Conservation (phyloP, 2,888 invertebrate species). For the Micropterix aruncella region DNA sequence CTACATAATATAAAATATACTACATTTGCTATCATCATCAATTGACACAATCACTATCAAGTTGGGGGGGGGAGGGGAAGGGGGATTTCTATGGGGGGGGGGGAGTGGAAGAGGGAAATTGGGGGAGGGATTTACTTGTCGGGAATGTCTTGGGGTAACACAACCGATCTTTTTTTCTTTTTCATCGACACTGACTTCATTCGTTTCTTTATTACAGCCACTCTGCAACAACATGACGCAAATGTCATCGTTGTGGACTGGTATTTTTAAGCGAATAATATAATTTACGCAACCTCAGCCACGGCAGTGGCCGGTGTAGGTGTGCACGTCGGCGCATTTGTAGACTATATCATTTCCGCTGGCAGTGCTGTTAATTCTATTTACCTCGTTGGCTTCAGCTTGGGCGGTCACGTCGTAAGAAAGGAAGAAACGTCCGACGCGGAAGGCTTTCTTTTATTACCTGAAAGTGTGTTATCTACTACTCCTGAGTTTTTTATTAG, state of each 20-base stretch:
- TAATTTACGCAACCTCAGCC: background rate
- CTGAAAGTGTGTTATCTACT: no score
- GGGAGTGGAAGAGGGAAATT: no score
- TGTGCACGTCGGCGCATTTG: background rate
- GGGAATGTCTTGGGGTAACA: no score
- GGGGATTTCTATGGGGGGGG: no score
- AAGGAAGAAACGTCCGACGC: constrained; percentile 15
- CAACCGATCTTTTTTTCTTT: no score
- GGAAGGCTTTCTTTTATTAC: background rate
- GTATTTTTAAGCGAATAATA: constrained; percentile 9
- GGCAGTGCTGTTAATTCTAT: constrained; percentile 27
- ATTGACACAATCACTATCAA: no score
- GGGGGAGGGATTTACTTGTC: no score
- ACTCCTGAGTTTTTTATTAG: no score
- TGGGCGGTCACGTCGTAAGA: constrained; percentile 33
- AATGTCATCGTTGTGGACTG: constrained; percentile 23
- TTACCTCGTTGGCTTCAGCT: constrained; percentile 31
- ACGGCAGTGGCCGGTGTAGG: constrained; percentile 2
- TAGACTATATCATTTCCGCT: constrained; percentile 18
- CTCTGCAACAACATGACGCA: constrained; percentile 14
- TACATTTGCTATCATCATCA: no score
- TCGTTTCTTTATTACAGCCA: constrained; percentile 17
- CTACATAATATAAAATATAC: no score
- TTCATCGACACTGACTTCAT: no score
- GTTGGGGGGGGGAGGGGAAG: no score